Percentiles rank a stretch among this genome's conserved stretches.
These are phyloP conservation scores for Rhodophaea formosa DNA, from an alignment of 2,888 invertebrate species.

Conservation along the genomic window DNA sequence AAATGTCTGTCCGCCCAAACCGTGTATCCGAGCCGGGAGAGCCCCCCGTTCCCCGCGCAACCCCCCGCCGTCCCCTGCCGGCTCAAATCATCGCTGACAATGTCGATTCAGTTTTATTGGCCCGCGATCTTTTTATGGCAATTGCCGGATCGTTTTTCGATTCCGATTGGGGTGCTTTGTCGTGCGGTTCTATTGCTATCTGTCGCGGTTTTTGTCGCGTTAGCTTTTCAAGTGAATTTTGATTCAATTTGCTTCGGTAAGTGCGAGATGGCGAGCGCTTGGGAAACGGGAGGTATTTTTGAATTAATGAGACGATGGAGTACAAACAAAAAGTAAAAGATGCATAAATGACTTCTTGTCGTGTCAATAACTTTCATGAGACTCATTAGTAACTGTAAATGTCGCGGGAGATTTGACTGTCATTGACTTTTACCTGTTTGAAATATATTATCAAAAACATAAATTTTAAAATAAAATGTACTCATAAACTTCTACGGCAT, in stretches of 20 bases:
- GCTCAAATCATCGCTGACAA: constrained; percentile 70
- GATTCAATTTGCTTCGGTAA: constrained; percentile 23
- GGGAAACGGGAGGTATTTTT: background rate
- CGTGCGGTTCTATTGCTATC: constrained; percentile 38
- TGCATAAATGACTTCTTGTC: background rate
- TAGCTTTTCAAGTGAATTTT: constrained; percentile 44
- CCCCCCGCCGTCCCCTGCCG: constrained; percentile 35
- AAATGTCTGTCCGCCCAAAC: constrained; percentile 77
- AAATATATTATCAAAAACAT: too few relatives aligned
- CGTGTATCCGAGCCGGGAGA: constrained; percentile 52
- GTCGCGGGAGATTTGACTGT: too few relatives aligned
- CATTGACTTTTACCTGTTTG: too few relatives aligned
- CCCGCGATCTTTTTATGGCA: constrained; percentile 75
- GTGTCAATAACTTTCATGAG: too few relatives aligned
- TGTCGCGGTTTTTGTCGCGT: constrained; percentile 43
- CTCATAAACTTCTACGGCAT: too few relatives aligned
- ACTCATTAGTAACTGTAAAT: too few relatives aligned
- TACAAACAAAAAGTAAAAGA: background rate
- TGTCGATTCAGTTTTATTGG: constrained; percentile 72
- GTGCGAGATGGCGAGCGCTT: background rate
- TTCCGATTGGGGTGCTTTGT: constrained; percentile 67
- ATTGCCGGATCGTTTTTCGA: constrained; percentile 72
- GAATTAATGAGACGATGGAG: background rate
- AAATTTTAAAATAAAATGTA: too few relatives aligned
- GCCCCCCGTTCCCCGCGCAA: constrained; percentile 31